Evolutionary conservation across 1,140 invertebrate genomes (phyloP).

Genomic region (Metopolophium dirhodum): DNA sequence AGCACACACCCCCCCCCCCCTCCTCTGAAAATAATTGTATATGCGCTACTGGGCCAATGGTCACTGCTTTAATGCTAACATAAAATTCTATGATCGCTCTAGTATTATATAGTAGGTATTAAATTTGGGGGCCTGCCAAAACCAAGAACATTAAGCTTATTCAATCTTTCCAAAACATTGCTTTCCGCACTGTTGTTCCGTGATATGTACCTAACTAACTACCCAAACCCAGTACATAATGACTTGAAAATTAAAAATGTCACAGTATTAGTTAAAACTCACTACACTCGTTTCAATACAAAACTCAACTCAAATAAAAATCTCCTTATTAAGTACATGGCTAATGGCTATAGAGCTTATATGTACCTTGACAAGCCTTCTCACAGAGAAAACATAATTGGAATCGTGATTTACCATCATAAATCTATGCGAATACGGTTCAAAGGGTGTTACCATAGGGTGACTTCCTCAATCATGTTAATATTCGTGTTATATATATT

Average conservation of each 20-base stretch:
- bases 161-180: background rate
- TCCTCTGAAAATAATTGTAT: background rate
- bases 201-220: background rate
- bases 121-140: background rate
- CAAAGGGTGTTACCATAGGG: background rate
- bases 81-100: background rate
- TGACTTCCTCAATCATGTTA: background rate
- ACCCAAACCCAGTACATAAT: background rate
- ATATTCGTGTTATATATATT: background rate
- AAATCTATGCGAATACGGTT: background rate
- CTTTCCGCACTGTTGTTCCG: no score
- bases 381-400: background rate
- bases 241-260: background rate
- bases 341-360: no score
- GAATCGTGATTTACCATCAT: background rate
- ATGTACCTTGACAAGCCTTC: background rate
- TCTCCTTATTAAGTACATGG: background rate
- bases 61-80: background rate
- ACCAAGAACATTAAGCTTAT: background rate
- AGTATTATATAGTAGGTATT: background rate
- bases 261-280: background rate
- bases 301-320: background rate
- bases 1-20: no score
- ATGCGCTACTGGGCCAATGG: background rate
- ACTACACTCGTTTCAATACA: background rate